Percentiles rank a stretch among this genome's conserved stretches.
Evolutionary conservation across 1,140 invertebrate species (phyloP).

Genomic region (Drosophila varians): DNA sequence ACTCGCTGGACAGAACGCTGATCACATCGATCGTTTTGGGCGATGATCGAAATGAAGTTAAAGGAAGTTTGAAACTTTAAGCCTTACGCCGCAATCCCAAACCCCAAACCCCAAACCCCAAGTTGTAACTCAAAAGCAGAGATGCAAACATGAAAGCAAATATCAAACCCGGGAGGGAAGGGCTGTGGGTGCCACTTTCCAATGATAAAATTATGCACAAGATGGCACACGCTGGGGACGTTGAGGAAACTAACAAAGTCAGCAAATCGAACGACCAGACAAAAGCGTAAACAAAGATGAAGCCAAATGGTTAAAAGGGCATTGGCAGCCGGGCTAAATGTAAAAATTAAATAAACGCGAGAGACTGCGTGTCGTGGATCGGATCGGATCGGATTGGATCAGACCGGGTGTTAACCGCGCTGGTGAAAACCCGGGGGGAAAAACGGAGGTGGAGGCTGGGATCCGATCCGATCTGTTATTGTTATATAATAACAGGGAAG

Average conservation of each 20-base stretch:
- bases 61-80: slow-evolving; percentile 2
- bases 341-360: too few relatives aligned
- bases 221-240: background rate
- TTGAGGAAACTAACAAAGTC: background rate
- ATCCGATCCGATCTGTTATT: slow-evolving; percentile 15
- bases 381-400: slow-evolving; percentile 3
- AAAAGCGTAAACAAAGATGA: slow-evolving; percentile 14
- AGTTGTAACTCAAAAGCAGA: too few relatives aligned
- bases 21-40: slow-evolving; percentile 15
- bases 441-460: slow-evolving; percentile 7
- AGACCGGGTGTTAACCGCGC: background rate
- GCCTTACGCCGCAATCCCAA: too few relatives aligned
- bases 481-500: slow-evolving; percentile 45
- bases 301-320: slow-evolving; percentile 15
- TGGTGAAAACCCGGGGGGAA: too few relatives aligned
- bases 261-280: background rate
- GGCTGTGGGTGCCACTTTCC: slow-evolving; percentile 18
- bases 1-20: background rate
- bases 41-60: background rate
- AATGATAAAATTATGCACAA: slow-evolving; percentile 15
- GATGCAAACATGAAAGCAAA: too few relatives aligned
- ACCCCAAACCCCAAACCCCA: too few relatives aligned
- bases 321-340: slow-evolving; percentile 17
- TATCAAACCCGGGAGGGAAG: too few relatives aligned
- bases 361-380: slow-evolving; percentile 36